Percentiles rank a stretch among this genome's conserved stretches.
phyloP scores from a whole-genome alignment of 2,888 invertebrate species.

The Caenorhabditis wallacei region DNA sequence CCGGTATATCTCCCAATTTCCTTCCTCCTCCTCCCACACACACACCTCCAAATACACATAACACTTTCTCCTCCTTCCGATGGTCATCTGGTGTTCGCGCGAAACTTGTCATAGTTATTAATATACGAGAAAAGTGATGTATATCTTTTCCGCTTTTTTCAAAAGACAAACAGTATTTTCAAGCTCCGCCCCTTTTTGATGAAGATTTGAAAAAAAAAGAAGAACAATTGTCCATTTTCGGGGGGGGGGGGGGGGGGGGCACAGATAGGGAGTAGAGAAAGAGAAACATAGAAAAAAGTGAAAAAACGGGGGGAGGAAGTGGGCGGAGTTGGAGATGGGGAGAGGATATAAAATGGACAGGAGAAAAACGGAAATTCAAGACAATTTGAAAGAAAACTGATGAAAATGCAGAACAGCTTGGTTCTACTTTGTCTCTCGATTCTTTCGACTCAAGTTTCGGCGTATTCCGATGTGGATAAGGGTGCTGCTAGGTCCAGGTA shows the following conservation, averaged over 20 bases:
- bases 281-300: slow-evolving; percentile 20
- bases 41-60: slow-evolving; percentile 6
- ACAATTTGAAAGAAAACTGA: slow-evolving; percentile 27
- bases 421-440: slow-evolving; percentile 38
- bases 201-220: slow-evolving; percentile 1
- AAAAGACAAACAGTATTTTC: slow-evolving; percentile 17
- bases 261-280: slow-evolving; percentile 9
- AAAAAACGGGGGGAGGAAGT: slow-evolving; percentile 34
- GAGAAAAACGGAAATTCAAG: slow-evolving; percentile 23
- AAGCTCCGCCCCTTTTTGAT: slow-evolving; percentile 48
- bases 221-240: slow-evolving; percentile 36
- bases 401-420: slow-evolving; percentile 48
- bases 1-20: not conserved
- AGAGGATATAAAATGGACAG: slow-evolving; percentile 43
- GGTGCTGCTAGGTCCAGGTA: slow-evolving; percentile 31
- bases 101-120: slow-evolving; percentile 58
- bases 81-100: slow-evolving; percentile 35
- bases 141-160: slow-evolving; percentile 38
- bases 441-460: slow-evolving; percentile 7
- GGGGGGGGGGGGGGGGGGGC: not conserved
- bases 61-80: slow-evolving; percentile 9
- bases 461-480: slow-evolving; percentile 24
- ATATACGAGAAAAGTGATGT: slow-evolving; percentile 45
- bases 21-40: not conserved
- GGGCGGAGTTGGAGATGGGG: slow-evolving; percentile 41